These are phyloP conservation scores for Pagrus major DNA, from an alignment of 2,113 vertebrate species.

Conservation along the genomic window DNA sequence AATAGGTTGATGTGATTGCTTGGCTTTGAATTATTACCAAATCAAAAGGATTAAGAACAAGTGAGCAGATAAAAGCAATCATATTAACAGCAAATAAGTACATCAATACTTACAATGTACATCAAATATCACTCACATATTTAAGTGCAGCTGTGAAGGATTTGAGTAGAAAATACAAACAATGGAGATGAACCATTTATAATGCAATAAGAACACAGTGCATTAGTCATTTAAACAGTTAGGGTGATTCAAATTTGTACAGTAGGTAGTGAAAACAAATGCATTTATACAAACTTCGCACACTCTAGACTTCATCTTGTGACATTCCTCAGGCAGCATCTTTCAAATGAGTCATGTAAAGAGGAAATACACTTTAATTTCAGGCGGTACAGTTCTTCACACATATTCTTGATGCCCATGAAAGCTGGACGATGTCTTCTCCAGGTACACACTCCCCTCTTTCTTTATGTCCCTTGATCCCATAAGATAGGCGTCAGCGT, in stretches of 20 bases:
- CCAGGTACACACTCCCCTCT: constrained; percentile 7
- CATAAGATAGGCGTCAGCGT: not conserved
- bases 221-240: not conserved
- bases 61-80: not conserved
- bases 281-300: not conserved
- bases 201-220: not conserved
- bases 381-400: constrained; percentile 29
- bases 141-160: not conserved
- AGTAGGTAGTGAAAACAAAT: not conserved
- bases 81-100: not conserved
- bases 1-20: not conserved
- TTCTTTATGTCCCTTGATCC: not conserved
- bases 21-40: not conserved
- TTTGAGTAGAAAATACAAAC: not conserved
- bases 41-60: not conserved
- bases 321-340: not conserved
- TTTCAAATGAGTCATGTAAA: not conserved
- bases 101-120: no score
- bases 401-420: constrained; percentile 65
- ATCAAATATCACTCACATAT: not conserved
- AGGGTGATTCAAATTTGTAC: not conserved
- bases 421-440: constrained; percentile 32
- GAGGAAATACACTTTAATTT: not conserved
- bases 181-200: not conserved
- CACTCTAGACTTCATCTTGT: not conserved